Evolutionary conservation across 2,888 invertebrate genomes (phyloP).

Genomic region (Bembecia ichneumoniformis): DNA sequence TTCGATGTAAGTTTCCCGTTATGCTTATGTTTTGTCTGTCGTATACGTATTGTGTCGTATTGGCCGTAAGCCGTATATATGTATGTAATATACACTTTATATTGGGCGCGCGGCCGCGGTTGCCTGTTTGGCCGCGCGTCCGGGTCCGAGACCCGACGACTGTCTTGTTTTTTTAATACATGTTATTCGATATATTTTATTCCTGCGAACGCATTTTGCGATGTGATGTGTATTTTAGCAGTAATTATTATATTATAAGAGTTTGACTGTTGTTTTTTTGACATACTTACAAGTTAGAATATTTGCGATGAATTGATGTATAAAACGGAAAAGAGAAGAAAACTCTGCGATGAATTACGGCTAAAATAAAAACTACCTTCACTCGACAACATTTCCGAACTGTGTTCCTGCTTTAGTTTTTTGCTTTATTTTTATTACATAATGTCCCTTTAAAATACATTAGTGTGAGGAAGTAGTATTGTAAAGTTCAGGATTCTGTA

Average conservation of each 20-base stretch:
- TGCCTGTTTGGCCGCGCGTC: slow-evolving; percentile 65
- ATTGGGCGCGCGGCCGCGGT: slow-evolving; percentile 62
- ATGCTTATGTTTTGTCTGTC: slow-evolving; percentile 67
- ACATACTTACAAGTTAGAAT: slow-evolving; percentile 71
- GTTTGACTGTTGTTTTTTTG: slow-evolving; percentile 74
- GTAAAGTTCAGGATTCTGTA: slow-evolving; percentile 69
- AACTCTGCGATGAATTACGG: slow-evolving; percentile 55
- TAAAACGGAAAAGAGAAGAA: slow-evolving; percentile 17
- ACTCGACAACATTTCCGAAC: slow-evolving; percentile 69
- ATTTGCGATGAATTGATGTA: slow-evolving; percentile 55
- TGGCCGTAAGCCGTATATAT: slow-evolving; percentile 67
- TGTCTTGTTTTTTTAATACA: slow-evolving; percentile 73
- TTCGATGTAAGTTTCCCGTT: slow-evolving; percentile 73
- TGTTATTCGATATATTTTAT: slow-evolving; percentile 83
- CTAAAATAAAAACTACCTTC: slow-evolving; percentile 60
- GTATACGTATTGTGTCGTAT: slow-evolving; percentile 42
- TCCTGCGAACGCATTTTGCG: slow-evolving; percentile 86
- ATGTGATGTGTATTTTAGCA: slow-evolving; percentile 76
- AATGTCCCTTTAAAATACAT: slow-evolving; percentile 62
- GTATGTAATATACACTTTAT: slow-evolving; percentile 63
- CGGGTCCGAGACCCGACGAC: slow-evolving; percentile 51
- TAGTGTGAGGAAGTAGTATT: slow-evolving; percentile 70
- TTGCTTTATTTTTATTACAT: slow-evolving; percentile 70
- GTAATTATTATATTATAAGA: slow-evolving; percentile 73
- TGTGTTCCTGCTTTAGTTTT: slow-evolving; percentile 72